These are phyloP conservation scores for Erpornis zantholeuca DNA, from an alignment of 2,113 vertebrate species.

Conservation along the genomic window DNA sequence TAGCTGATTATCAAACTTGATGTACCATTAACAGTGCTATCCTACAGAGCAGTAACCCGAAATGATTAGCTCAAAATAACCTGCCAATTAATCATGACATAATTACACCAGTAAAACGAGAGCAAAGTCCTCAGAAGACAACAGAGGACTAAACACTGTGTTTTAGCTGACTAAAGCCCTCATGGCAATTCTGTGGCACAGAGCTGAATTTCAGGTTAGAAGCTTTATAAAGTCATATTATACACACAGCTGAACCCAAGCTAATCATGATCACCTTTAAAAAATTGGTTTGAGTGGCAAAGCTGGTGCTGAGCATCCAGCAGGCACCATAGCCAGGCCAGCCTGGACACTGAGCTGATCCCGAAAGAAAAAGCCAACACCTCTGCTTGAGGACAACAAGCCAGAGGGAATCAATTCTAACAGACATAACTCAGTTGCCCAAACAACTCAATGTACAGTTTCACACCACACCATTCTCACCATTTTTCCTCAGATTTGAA, in stretches of 20 bases:
- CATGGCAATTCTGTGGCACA: neutral
- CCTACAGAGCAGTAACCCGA: neutral
- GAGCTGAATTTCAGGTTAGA: neutral
- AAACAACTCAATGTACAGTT: neutral
- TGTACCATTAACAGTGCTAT: neutral
- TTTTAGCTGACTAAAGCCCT: neutral
- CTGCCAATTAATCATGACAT: conserved; percentile 12
- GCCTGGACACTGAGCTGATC: neutral
- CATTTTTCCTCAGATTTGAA: neutral
- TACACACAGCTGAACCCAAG: neutral
- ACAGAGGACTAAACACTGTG: accelerated
- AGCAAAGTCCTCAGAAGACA: conserved; percentile 8
- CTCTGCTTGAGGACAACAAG: neutral
- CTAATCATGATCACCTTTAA: neutral
- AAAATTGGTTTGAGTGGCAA: neutral
- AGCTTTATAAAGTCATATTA: neutral
- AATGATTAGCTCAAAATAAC: neutral
- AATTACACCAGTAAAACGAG: neutral
- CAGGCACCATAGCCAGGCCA: neutral
- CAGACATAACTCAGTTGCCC: neutral
- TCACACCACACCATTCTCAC: neutral
- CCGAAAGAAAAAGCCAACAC: neutral
- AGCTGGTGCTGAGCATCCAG: neutral
- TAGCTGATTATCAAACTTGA: neutral
- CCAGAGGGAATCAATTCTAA: neutral